Evolutionary conservation across 2,888 invertebrate species (phyloP), one percentile per base, ranked within the genome.

Genomic region (Drosophila kokeensis): DNA sequence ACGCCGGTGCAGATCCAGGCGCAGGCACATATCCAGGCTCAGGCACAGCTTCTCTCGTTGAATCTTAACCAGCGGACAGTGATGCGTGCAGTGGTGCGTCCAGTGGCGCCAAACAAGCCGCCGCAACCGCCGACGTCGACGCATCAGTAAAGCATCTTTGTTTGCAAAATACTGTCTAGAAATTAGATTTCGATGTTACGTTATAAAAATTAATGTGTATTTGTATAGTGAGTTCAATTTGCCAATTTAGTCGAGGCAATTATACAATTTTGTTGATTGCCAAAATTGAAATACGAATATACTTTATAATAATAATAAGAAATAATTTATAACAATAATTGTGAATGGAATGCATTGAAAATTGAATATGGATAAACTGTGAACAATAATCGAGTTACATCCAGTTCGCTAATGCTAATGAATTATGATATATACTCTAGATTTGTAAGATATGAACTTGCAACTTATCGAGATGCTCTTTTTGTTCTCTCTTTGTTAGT

Each of bases 21-120:
- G 8, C 69, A 34, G 29, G n/a, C 18, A 8, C 68, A 69, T 4
- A 10, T 38, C 5, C 58, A 32, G 6, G 73, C 64, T 2, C 60
- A 71, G 48, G 27, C 58, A 18, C 63, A 60, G 21, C 21, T 73
- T 0, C 71, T 63, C 4, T 6, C 38, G 0, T 1, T 64, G 3
- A 32, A 13, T n/a, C 6, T 11, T 1, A 55, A 57, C 13, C 55
- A 64, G 4, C 59, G 73, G 8, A 1, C 30, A 2, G 0, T 48
- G 2, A n/a, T 49, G 29, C 70, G 61, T 15, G 15, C 21, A 10
- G 0, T 48, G 4, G 21, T 49, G 29, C 70, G 61, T 15, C 21
- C 21, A 10, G 11, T 30, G 13, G 34, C 71, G 4, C 5, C 29
- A 10, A 50, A 24, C 15, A 60, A 49, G 60, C 50, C 58, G 29